Conservation (phyloP, 2,888 invertebrate species). For the Xylocampa areola region DNA sequence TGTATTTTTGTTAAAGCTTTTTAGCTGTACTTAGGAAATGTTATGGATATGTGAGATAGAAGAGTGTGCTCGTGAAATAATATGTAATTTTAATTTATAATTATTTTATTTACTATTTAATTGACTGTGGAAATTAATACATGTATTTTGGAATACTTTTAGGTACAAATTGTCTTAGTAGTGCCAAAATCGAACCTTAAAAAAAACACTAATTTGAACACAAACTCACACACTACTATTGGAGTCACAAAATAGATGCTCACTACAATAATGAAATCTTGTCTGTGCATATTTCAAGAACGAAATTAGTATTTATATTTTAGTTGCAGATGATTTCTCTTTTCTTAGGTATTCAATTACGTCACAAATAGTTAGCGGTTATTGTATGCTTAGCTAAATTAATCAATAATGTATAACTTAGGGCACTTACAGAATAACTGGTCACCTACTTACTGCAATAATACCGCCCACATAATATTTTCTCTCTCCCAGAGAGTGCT, state of each 20-base stretch:
- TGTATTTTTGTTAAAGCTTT: constrained; percentile 62
- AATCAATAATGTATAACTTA: constrained; percentile 12
- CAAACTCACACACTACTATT: constrained; percentile 16
- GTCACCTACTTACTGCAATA: too few species aligned
- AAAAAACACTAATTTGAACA: constrained; percentile 17
- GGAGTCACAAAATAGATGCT: constrained; percentile 48
- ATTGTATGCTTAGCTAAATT: constrained; percentile 6
- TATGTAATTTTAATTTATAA: constrained; percentile 25
- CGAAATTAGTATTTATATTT: constrained; percentile 5
- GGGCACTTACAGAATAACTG: constrained; percentile 1
- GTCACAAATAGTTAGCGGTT: constrained; percentile 31
- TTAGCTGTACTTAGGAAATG: constrained; percentile 51
- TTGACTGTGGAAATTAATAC: constrained; percentile 20
- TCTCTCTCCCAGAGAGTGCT: neutral
- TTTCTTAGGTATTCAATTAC: constrained; percentile 18
- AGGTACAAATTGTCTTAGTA: constrained; percentile 38
- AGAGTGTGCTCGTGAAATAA: constrained; percentile 16
- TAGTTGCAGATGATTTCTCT: constrained; percentile 30
- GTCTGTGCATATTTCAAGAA: constrained; percentile 5
- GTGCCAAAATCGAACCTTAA: constrained; percentile 43
- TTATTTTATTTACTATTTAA: constrained; percentile 11
- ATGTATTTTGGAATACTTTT: constrained; percentile 40
- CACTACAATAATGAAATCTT: constrained; percentile 6
- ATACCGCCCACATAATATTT: neutral
- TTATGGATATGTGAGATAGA: constrained; percentile 14